Evolutionary conservation across 2,888 invertebrate species (phyloP).

Genomic region (Steinernema scapterisci): DNA sequence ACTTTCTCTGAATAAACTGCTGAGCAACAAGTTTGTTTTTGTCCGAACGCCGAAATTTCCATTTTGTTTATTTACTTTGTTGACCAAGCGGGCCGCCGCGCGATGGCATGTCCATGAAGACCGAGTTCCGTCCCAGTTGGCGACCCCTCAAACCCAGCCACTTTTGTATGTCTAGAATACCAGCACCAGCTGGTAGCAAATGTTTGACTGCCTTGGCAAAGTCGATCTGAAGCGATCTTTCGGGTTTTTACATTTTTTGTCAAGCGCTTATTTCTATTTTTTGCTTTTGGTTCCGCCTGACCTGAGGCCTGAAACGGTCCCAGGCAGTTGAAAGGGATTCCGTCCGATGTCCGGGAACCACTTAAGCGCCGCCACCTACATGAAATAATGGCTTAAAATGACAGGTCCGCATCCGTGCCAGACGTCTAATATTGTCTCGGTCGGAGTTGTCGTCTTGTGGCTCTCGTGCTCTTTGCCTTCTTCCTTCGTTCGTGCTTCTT

Average conservation of each 20-base stretch:
- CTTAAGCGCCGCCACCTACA: slow-evolving; percentile 9
- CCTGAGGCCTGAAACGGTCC: too few species aligned
- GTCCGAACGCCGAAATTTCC: background rate
- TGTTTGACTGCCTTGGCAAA: background rate
- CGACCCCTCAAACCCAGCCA: background rate
- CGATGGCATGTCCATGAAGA: background rate
- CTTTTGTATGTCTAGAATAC: background rate
- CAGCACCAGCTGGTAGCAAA: slow-evolving; percentile 19
- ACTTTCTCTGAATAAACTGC: too few species aligned
- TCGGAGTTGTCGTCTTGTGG: background rate
- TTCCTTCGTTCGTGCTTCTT: slow-evolving; percentile 27
- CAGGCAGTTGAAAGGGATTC: too few species aligned
- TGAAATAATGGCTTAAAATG: slow-evolving; percentile 1
- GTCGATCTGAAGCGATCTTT: background rate
- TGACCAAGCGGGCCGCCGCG: slow-evolving; percentile 7
- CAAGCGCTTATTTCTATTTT: background rate
- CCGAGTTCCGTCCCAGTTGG: background rate
- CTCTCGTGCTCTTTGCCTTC: slow-evolving; percentile 27
- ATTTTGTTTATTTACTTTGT: slow-evolving; percentile 20
- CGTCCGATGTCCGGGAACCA: background rate
- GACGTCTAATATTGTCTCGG: slow-evolving; percentile 6
- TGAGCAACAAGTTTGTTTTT: background rate
- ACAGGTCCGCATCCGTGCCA: slow-evolving; percentile 25
- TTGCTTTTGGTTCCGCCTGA: too few species aligned
- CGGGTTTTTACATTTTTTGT: background rate